phyloP scores from a whole-genome alignment of 2,797 vertebrate species.

The Centropyge bicolor region DNA sequence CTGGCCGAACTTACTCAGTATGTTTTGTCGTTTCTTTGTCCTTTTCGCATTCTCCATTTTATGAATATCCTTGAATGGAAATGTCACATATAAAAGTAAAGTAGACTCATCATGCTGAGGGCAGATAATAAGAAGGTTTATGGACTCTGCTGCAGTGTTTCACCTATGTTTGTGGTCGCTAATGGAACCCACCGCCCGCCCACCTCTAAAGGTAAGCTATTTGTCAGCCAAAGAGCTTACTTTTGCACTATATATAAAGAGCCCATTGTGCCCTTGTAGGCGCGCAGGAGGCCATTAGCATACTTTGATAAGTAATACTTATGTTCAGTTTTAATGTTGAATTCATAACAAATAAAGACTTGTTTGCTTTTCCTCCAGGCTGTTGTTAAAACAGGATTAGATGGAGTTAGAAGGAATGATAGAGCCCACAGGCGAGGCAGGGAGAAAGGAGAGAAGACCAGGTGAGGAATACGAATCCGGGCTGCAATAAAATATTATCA shows the following conservation, averaged over 20 bases:
- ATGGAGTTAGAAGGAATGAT: slow-evolving; percentile 47
- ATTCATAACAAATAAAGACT: slow-evolving; percentile 51
- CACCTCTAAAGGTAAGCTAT: slow-evolving; percentile 47
- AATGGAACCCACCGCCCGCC: slow-evolving; percentile 49
- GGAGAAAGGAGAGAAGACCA: slow-evolving; percentile 42
- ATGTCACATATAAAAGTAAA: slow-evolving; percentile 52
- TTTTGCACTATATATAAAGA: slow-evolving; percentile 32
- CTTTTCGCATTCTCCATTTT: slow-evolving; percentile 23
- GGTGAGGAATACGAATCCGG: slow-evolving; percentile 59
- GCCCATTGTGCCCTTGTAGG: slow-evolving; percentile 41
- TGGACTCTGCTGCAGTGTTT: slow-evolving; percentile 36
- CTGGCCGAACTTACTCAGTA: slow-evolving; percentile 18
- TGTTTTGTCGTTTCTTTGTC: slow-evolving; percentile 36
- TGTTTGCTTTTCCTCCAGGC: slow-evolving; percentile 53
- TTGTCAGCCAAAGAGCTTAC: slow-evolving; percentile 46
- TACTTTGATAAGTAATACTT: slow-evolving; percentile 58
- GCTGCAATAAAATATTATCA: slow-evolving; percentile 54
- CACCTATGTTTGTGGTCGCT: slow-evolving; percentile 23
- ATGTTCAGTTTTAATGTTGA: slow-evolving; percentile 51
- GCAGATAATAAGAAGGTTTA: slow-evolving; percentile 51
- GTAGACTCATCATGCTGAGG: slow-evolving; percentile 24
- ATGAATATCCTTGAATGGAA: slow-evolving; percentile 47
- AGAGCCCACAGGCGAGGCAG: slow-evolving; percentile 56
- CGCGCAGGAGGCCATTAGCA: slow-evolving; percentile 47
- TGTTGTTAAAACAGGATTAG: slow-evolving; percentile 57